Evolutionary conservation across 2,797 vertebrate genomes (phyloP), one percentile per base, ranked within the genome.

Genomic region (Eulemur albifrons): DNA sequence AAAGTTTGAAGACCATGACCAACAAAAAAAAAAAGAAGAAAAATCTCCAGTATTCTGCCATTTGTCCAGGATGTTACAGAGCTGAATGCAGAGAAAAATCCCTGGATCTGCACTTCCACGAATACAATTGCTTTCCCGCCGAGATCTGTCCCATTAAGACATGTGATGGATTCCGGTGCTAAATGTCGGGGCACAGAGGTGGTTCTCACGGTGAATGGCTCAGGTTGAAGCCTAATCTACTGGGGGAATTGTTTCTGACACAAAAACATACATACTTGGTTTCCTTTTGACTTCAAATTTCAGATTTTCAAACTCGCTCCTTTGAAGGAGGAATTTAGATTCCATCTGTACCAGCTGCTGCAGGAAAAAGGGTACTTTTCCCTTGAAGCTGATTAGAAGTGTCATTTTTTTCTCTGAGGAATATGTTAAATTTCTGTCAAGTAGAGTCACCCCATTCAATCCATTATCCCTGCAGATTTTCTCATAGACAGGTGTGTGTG

Each of bases 391-490:
- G 13, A 76, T 92, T 20, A 83, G 2, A 88, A 83, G 45, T 80
- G 89, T 79, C 75, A 77, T 35, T 57, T 32, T 40, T 57, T 32
- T 88, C n/a, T 23, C 48, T 69, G 25, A 80, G 63, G 69, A 92
- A 75, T 59, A 70, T 50, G 40, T 72, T 73, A 82, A 75, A 61
- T 79, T 96, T 83, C 87, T 45, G 17, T 83, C 61, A 30, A 43
- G 54, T 38, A 43, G 32, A 76, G 52, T 11, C 30, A 88, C n/a
- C 38, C 12, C 2, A 2, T 92, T 95, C 52, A 59, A 80, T 65
- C 50, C 5, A 43, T 73, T 88, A 80, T 54, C 32, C 50, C 0
- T 38, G 88, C 38, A 48, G 59, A 89, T 81, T 27, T 2, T 92
- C 80, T 63, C 20, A 35, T 23, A 13, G 70, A 48, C 48, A 61